A percentile compares a stretch with the other conserved stretches of the same genome.
Evolutionary conservation across 1,140 invertebrate species (phyloP).

Genomic region (Planococcus citri): DNA sequence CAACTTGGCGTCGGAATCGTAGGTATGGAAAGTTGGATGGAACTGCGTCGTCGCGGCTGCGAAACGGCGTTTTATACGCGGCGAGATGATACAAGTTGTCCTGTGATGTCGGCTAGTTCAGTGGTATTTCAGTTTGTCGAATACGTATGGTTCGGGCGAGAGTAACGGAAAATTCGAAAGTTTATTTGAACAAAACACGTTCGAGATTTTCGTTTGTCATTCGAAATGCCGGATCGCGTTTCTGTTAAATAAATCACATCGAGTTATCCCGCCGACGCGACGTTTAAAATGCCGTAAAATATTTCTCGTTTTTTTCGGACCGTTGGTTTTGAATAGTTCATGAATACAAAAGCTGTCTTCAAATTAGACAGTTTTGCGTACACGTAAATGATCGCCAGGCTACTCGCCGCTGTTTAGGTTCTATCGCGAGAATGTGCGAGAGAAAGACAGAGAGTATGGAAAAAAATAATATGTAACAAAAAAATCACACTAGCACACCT

Average conservation of each 20-base stretch:
- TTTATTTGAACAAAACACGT: neutral
- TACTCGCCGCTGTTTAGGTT: no score
- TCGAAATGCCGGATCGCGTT: neutral
- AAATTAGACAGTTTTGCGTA: no score
- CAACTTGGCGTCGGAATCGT: neutral
- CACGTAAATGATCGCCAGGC: no score
- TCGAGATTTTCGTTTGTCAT: neutral
- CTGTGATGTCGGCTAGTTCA: neutral
- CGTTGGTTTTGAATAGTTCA: no score
- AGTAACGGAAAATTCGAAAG: neutral
- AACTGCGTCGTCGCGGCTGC: neutral
- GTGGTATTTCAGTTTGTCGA: neutral
- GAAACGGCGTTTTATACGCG: neutral
- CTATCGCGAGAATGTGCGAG: no score
- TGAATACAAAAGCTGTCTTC: no score
- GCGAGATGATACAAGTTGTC: slow-evolving; percentile 6
- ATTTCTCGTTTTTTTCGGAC: neutral
- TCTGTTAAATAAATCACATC: neutral
- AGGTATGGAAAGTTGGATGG: neutral
- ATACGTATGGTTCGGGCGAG: neutral
- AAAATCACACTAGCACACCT: no score
- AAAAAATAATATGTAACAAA: no score
- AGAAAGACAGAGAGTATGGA: no score
- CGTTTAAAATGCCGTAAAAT: neutral
- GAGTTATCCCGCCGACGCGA: neutral